Evolutionary conservation across 2,113 vertebrate species (phyloP).

Genomic region (Addax nasomaculatus): DNA sequence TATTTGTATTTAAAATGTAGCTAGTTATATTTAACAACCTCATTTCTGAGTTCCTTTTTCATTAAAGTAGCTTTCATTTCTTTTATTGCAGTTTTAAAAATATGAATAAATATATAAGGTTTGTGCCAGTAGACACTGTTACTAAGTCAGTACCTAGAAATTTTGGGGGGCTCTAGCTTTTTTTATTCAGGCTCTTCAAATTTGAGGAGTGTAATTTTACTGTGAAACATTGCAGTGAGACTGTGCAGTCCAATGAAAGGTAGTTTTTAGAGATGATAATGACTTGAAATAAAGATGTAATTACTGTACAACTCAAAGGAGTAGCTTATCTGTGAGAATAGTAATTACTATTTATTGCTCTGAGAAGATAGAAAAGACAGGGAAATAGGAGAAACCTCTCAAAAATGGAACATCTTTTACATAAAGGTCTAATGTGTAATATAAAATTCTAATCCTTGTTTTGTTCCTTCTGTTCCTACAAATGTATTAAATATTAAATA

Average conservation of each 20-base stretch:
- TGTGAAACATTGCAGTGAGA: not conserved
- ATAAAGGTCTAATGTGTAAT: not conserved
- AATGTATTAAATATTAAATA: conserved; percentile 45
- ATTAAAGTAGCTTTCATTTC: conserved; percentile 31
- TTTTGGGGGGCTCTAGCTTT: not conserved
- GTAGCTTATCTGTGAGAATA: not conserved
- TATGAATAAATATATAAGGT: conserved; percentile 50
- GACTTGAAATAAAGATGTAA: not conserved
- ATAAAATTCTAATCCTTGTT: conserved; percentile 6
- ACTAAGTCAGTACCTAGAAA: not conserved
- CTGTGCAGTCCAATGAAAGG: not conserved
- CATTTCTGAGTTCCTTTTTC: conserved; percentile 21
- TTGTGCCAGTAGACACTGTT: conserved; percentile 14
- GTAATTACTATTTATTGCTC: not conserved
- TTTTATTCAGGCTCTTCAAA: not conserved
- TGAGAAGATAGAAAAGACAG: not conserved
- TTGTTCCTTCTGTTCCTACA: conserved; percentile 10
- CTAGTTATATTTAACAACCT: conserved; percentile 60
- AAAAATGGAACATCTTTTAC: not conserved
- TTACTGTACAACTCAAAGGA: not conserved
- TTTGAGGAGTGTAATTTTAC: not conserved
- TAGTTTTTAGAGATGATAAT: not conserved
- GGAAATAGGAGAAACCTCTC: not conserved
- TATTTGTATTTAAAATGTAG: conserved; percentile 60
- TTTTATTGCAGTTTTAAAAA: not conserved